Conservation (phyloP, 2,797 vertebrate genomes). For the Halcyon smyrnensis region DNA sequence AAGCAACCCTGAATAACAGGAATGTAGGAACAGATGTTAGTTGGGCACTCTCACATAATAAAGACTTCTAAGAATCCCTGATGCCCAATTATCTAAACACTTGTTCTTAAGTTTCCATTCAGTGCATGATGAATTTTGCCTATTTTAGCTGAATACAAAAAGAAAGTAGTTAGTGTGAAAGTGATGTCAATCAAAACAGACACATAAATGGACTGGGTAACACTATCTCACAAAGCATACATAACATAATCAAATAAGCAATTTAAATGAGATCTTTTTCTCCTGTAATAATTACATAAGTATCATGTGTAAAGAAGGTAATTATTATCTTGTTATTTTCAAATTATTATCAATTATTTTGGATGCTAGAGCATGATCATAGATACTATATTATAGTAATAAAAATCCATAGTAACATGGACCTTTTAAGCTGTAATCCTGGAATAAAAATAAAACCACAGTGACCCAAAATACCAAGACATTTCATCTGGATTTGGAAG, state of each 20-base stretch:
- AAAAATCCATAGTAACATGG: background rate
- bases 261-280: slow-evolving; percentile 65
- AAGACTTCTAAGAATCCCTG: slow-evolving; percentile 79
- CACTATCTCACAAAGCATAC: slow-evolving; percentile 34
- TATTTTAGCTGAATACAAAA: slow-evolving; percentile 68
- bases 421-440: background rate
- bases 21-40: slow-evolving; percentile 79
- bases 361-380: background rate
- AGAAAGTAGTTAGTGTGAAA: slow-evolving; percentile 52
- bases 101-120: slow-evolving; percentile 70
- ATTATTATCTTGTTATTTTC: slow-evolving; percentile 50
- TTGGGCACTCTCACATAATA: slow-evolving; percentile 76
- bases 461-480: background rate
- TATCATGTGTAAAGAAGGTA: slow-evolving; percentile 8
- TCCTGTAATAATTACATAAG: slow-evolving; percentile 49
- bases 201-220: slow-evolving; percentile 29
- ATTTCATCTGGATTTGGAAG: background rate
- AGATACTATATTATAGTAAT: background rate
- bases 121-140: slow-evolving; percentile 67
- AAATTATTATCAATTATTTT: slow-evolving; percentile 3
- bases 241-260: slow-evolving; percentile 57
- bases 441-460: background rate
- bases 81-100: slow-evolving; percentile 80
- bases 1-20: slow-evolving; percentile 72
- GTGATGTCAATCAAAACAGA: slow-evolving; percentile 69